Evolutionary conservation across 2,113 vertebrate species (phyloP), one percentile per base, ranked within the genome.

Genomic region (Laticauda laticaudata): DNA sequence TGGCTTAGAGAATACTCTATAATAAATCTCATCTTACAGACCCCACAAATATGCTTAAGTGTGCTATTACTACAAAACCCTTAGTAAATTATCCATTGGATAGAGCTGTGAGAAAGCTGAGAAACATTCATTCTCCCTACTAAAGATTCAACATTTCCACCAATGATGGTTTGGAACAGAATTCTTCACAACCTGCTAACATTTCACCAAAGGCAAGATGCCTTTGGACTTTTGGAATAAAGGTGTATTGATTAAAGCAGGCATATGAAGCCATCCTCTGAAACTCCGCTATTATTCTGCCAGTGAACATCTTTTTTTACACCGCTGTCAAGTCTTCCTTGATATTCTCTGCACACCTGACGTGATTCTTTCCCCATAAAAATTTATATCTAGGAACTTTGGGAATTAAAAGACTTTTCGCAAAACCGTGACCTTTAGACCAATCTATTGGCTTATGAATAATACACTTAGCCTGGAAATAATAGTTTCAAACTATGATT

Each of bases 401-500:
- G 18, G 92, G 61, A 8, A 59, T 57, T 94, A 92, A 39, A 29
- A 45, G 5, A 29, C 14, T 93, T 89, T n/a, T 89, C 2, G 0
- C 90, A 69, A 26, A 56, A 57, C 90, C 14, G 69, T 90, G 34
- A n/a, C 20, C 26, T 92, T 21, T 93, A 18, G 2, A 55, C 34
- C 91, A 61, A 55, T 92, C 56, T 95, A 0, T 95, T 94, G 48
- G 64, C 91, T 96, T 90, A 94, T 95, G 87, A 95, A 96, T 95
- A 95, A 95, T 90, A 14, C 88, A 93, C 92, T 94, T 61, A 51
- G 20, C 87, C 86, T 20, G 92, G 96, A 96, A 96, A 95, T 91
- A 94, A 90, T 14, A 64, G 88, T 91, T 96, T 95, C 90, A 93
- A 96, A 96, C 90, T 91, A 88, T 92, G 94, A 96, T 95, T 95